These are phyloP conservation scores for Iguana delicatissima DNA, from an alignment of 2,797 vertebrate genomes.

Conservation along the genomic window DNA sequence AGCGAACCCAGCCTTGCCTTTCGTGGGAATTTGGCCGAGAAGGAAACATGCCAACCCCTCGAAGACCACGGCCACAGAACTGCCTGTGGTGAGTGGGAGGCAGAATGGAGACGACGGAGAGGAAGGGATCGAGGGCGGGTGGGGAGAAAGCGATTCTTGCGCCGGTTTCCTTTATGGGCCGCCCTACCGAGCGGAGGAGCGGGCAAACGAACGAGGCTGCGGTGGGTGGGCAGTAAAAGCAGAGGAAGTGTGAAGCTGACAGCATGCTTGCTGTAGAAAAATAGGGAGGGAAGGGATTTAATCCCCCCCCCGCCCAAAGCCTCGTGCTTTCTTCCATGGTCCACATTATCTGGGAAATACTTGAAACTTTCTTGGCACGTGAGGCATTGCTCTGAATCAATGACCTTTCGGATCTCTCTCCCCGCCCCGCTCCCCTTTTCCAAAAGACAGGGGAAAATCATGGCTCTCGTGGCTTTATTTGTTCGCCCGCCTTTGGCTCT, in stretches of 20 bases:
- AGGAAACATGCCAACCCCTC: neutral
- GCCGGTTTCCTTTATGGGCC: slow-evolving; percentile 15
- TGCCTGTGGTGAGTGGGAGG: neutral
- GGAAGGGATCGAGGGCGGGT: neutral
- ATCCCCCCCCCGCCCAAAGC: slow-evolving; percentile 40
- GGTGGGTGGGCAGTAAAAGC: slow-evolving; percentile 42
- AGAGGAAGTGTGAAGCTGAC: slow-evolving; percentile 44
- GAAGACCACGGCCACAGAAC: neutral
- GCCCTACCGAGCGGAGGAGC: neutral
- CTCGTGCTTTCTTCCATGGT: slow-evolving; percentile 63
- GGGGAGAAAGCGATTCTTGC: neutral
- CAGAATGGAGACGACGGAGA: neutral
- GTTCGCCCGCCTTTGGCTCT: slow-evolving; percentile 72
- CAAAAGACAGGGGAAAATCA: neutral
- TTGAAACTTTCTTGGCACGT: slow-evolving; percentile 80
- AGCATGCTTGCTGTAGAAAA: neutral
- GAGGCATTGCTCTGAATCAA: slow-evolving; percentile 64
- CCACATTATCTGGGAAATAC: slow-evolving; percentile 82
- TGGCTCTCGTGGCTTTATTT: slow-evolving; percentile 70
- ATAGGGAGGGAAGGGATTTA: slow-evolving; percentile 42
- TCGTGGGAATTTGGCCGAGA: neutral
- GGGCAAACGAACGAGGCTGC: slow-evolving; percentile 29
- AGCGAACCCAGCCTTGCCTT: neutral
- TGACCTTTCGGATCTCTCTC: slow-evolving; percentile 64
- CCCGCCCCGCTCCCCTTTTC: neutral